Base-by-base conservation (phyloP, 2,797 vertebrate species). In the Chromobotia macracanthus region DNA sequence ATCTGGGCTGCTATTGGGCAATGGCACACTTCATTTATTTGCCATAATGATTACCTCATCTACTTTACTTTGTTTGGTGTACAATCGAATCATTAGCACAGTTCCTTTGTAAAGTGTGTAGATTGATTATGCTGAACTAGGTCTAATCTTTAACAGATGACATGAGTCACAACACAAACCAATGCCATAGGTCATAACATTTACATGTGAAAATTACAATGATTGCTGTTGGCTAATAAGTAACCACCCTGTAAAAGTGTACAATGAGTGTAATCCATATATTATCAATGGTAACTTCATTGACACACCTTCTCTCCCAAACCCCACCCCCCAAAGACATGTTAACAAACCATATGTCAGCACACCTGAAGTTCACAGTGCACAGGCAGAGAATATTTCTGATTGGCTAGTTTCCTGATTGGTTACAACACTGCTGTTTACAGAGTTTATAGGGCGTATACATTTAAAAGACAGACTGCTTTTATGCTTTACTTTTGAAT, bases 1-100 rank as follows among this genome's bases (percentile, higher is more conserved):
- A 93, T 93, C 91, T 89, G 89, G 90, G 89, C 87, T 84, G 84
- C 83, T 71, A 35, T 21, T 48, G 55, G 66, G 46, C 79, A 65
- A 18, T 67, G 55, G 53, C 51, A 13, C 44, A 51, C 69, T 82
- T 77, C 46, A 81, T 80, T 81, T 74, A 80, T 76, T 82, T 74
- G 50, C 65, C 67, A 55, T 78, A 76, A 81, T 75, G 53, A 71
- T 82, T 80, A 80, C 75, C 31, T 35, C 15, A 44, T 77, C 46
- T 28, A 35, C 60, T 69, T 79, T 69, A 82, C 72, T 80, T 77
- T 25, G 48, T 23, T 68, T 65, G 25, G 76, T 78, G 67, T 68
- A 31, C 53, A 72, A 73, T 75, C 61, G 19, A 71, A 48, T 78
- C 68, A 68, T 75, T 50, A 75, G 46, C 55, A 19, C 5, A 28